Evolutionary conservation across 2,797 vertebrate species (phyloP).

Genomic region (Catamblyrhynchus diadema): DNA sequence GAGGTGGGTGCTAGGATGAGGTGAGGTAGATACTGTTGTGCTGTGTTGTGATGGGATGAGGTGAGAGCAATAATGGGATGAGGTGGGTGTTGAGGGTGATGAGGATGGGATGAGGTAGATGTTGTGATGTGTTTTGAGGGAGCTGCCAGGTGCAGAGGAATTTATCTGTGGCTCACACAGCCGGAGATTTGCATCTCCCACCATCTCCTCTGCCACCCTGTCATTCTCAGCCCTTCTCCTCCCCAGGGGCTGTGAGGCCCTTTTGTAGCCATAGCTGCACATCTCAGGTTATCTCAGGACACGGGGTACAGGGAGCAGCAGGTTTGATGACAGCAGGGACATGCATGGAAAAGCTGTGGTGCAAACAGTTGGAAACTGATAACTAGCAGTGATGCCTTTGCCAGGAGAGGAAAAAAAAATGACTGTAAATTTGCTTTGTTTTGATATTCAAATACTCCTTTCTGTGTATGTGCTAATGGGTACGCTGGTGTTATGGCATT

Average conservation of each 20-base stretch:
- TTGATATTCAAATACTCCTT: constrained; percentile 15
- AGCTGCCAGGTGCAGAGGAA: neutral
- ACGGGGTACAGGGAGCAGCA: neutral
- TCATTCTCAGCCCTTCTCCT: neutral
- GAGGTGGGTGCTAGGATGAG: too few species aligned
- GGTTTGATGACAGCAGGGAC: constrained; percentile 31
- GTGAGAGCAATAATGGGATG: neutral
- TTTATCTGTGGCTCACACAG: neutral
- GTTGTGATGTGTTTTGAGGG: neutral
- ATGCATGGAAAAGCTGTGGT: neutral
- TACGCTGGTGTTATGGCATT: neutral
- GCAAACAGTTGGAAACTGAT: constrained; percentile 32
- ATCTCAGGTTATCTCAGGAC: neutral
- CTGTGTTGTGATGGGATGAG: neutral
- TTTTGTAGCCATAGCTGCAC: neutral
- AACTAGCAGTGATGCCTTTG: constrained; percentile 22
- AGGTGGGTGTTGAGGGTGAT: too few species aligned
- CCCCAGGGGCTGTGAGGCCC: accelerated
- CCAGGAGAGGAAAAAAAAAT: neutral
- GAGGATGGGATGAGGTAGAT: neutral
- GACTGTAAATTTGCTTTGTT: constrained; percentile 15
- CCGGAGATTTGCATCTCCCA: neutral
- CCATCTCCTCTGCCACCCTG: neutral
- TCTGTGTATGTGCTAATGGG: neutral
- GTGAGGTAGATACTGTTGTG: too few species aligned